Evolutionary conservation across 2,888 invertebrate species (phyloP).

Genomic region (Pristionchus japonicus): DNA sequence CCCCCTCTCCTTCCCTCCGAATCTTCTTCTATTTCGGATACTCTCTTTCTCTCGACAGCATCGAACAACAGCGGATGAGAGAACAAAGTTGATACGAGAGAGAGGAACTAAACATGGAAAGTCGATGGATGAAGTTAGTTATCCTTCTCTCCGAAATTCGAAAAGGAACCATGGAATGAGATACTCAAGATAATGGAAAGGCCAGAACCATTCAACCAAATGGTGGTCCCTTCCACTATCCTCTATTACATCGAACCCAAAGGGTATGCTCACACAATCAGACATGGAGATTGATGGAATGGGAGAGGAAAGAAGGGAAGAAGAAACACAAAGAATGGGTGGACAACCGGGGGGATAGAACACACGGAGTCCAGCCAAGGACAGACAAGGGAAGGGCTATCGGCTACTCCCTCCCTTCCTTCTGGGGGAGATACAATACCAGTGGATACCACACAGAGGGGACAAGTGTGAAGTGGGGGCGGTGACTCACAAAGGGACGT

Average conservation of each 20-base stretch:
- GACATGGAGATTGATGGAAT: constrained; percentile 12
- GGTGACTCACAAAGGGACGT: constrained; percentile 27
- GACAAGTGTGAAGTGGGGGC: neutral
- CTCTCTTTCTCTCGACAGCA: neutral
- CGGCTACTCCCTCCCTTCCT: too few relatives aligned
- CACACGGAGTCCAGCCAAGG: neutral
- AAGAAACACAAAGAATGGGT: constrained; percentile 20
- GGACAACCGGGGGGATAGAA: constrained; percentile 12
- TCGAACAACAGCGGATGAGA: constrained; percentile 11
- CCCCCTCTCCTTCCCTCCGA: neutral
- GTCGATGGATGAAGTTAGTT: neutral
- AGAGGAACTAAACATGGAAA: neutral
- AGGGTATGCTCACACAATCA: constrained; percentile 36
- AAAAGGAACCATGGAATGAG: neutral
- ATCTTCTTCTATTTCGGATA: constrained; percentile 15
- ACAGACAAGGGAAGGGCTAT: neutral
- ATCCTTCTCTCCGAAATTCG: neutral
- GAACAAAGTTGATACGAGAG: neutral
- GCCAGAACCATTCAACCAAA: constrained; percentile 1
- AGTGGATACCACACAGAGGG: too few relatives aligned
- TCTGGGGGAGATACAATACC: neutral
- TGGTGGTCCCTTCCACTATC: neutral
- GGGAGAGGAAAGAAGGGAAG: neutral
- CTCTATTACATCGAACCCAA: constrained; percentile 18
- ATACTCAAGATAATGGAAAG: neutral